These are phyloP conservation scores for Lathamus discolor DNA, from an alignment of 2,113 vertebrate species.

Conservation along the genomic window DNA sequence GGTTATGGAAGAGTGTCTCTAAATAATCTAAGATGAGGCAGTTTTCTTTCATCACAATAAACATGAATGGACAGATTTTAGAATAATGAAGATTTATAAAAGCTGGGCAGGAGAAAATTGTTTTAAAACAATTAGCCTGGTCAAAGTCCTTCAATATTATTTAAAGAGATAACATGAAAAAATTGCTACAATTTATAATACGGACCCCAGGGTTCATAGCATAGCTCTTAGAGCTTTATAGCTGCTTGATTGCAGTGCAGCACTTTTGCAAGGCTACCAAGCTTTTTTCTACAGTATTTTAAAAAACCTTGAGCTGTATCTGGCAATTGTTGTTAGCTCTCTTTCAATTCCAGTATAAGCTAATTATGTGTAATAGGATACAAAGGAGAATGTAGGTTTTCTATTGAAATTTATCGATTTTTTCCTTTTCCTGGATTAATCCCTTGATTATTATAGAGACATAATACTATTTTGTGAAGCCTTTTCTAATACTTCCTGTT, in stretches of 20 bases:
- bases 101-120: not conserved
- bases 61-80: not conserved
- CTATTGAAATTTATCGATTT: slow-evolving; percentile 8
- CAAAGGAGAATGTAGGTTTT: not conserved
- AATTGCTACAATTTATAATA: not conserved
- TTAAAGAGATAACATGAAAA: not conserved
- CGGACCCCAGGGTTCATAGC: not conserved
- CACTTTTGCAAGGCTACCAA: not conserved
- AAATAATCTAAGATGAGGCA: not conserved
- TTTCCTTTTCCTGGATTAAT: not conserved
- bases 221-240: not conserved
- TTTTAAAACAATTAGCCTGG: not conserved
- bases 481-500: not conserved
- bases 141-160: not conserved
- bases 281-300: not conserved
- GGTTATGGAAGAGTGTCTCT: not conserved
- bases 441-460: not conserved
- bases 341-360: not conserved
- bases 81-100: not conserved
- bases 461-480: not conserved
- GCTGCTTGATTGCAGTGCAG: not conserved
- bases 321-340: not conserved
- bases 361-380: not conserved
- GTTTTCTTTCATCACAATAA: not conserved
- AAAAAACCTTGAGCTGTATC: not conserved